phyloP scores from a whole-genome alignment of 2,113 vertebrate genomes.

The Oncorhynchus masou region DNA sequence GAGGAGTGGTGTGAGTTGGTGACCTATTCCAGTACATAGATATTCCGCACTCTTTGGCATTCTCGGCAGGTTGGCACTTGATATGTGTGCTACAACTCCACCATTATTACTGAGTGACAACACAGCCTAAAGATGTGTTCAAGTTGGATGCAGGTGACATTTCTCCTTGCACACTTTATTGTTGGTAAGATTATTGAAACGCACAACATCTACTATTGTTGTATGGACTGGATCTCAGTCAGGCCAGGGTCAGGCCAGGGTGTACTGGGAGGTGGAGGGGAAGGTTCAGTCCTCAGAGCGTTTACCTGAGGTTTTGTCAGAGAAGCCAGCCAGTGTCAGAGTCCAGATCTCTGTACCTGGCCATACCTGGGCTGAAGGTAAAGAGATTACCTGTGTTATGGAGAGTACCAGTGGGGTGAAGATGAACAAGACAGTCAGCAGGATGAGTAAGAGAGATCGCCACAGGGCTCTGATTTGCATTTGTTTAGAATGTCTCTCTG shows the following conservation, averaged over 20 bases:
- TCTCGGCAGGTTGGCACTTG: neutral
- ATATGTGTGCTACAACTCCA: neutral
- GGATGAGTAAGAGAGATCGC: too few species aligned
- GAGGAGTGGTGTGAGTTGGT: neutral
- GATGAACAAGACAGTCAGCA: too few species aligned
- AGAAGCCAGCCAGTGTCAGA: too few species aligned
- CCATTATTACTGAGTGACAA: neutral
- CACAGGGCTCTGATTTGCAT: too few species aligned
- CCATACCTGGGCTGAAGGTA: too few species aligned
- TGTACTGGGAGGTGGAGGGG: slow-evolving; percentile 11
- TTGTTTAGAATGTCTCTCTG: neutral
- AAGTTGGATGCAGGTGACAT: neutral
- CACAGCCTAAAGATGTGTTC: neutral
- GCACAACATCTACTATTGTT: too few species aligned
- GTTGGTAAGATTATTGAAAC: neutral
- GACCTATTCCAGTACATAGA: neutral
- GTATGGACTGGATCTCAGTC: slow-evolving; percentile 7
- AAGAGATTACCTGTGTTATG: too few species aligned
- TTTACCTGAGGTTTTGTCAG: too few species aligned
- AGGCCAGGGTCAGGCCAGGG: neutral
- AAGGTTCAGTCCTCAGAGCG: neutral
- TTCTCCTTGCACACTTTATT: neutral
- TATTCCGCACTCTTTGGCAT: neutral
- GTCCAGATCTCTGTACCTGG: too few species aligned
- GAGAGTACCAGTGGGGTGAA: too few species aligned